A percentile compares a stretch with the other conserved stretches of the same genome.
Conservation (phyloP, 2,113 vertebrate species). For the Eonycteris spelaea region DNA sequence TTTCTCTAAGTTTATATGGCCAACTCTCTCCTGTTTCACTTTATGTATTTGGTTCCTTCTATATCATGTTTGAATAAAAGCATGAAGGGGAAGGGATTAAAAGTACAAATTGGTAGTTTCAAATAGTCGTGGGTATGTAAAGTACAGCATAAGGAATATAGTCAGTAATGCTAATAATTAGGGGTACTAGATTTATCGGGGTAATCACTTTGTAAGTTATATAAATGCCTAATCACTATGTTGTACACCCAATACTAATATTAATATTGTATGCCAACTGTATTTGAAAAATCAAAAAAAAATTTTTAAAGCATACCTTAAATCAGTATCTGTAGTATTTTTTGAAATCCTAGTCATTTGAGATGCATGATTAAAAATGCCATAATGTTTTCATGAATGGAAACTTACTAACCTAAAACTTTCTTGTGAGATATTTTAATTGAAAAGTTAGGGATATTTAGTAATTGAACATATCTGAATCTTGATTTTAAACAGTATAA, state of each 20-base stretch:
- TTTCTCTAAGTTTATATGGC: not conserved
- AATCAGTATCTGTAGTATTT: not conserved
- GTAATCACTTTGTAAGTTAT: no score
- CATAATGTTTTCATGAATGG: not conserved
- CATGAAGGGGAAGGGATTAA: not conserved
- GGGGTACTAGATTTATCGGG: no score
- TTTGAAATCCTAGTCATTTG: slow-evolving; percentile 26
- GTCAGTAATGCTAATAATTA: no score
- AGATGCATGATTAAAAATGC: slow-evolving; percentile 28
- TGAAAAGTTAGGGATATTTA: slow-evolving; percentile 15
- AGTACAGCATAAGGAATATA: no score
- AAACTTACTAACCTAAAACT: slow-evolving; percentile 2
- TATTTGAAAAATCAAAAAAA: no score
- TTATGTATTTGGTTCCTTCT: not conserved
- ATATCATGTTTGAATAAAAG: slow-evolving; percentile 16
- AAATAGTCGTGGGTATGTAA: no score
- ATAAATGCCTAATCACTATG: no score
- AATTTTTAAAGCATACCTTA: not conserved
- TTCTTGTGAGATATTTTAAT: slow-evolving; percentile 7
- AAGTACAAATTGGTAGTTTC: no score
- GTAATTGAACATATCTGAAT: not conserved
- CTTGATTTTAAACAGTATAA: slow-evolving; percentile 7
- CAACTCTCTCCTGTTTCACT: not conserved
- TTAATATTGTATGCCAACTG: no score
- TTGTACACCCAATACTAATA: no score